These are phyloP conservation scores for Hippocampus zosterae DNA, from an alignment of 2,113 vertebrate genomes.

Conservation along the genomic window DNA sequence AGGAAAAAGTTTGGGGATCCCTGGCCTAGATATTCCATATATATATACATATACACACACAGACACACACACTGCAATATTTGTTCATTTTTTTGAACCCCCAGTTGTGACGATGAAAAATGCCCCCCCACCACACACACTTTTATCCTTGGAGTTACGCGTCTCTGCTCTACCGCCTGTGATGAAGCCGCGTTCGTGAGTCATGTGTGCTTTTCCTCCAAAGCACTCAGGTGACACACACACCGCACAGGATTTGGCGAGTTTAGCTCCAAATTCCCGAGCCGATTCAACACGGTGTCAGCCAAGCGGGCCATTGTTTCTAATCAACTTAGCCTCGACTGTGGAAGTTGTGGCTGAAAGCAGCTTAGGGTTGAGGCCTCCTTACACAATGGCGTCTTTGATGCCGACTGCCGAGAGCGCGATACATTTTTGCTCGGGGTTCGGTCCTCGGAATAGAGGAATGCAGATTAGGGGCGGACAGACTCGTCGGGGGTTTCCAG, in stretches of 20 bases:
- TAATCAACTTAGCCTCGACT: constrained; percentile 52
- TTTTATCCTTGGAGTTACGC: too few species aligned
- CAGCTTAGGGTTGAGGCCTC: constrained; percentile 36
- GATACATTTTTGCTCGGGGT: constrained; percentile 5
- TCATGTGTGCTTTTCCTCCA: not conserved
- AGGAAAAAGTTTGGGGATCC: too few species aligned
- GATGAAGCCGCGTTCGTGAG: constrained; percentile 15
- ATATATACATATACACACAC: too few species aligned
- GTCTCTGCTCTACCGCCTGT: not conserved
- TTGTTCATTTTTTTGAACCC: too few species aligned
- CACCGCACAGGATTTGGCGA: constrained; percentile 44
- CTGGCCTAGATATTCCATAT: too few species aligned
- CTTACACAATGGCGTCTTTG: constrained; percentile 43
- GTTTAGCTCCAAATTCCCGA: constrained; percentile 44
- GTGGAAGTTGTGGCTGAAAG: constrained; percentile 48
- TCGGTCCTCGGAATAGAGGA: constrained; percentile 41
- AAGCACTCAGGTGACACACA: constrained; percentile 41
- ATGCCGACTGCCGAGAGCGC: constrained; percentile 17
- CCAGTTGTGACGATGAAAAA: too few species aligned
- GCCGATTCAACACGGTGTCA: constrained; percentile 39
- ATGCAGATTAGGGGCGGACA: constrained; percentile 43
- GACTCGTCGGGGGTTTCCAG: constrained; percentile 43
- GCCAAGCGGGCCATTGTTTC: constrained; percentile 49
- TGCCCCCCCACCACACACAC: too few species aligned
- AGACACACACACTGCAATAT: too few species aligned